Base-by-base conservation (phyloP, 2,888 invertebrate genomes). In the Coleophora deauratella region DNA sequence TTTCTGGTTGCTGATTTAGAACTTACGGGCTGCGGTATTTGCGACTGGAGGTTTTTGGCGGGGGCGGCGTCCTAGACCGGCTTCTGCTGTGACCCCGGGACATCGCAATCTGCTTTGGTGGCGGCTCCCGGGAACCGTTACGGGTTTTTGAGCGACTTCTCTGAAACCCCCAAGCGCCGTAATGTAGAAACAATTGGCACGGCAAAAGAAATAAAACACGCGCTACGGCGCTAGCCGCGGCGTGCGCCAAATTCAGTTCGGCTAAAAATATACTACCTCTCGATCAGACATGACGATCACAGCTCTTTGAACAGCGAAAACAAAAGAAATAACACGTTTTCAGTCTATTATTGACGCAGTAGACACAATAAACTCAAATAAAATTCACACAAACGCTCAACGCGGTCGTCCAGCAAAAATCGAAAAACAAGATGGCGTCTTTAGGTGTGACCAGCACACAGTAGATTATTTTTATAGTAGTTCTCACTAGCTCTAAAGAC, bases 11-110 rank as follows among this genome's bases (percentile, higher is more conserved):
- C 6, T 21, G 3, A 4, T 21, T 21, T 21, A 21, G 49, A n/a
- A 77, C 84, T 78, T 62, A 86, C 86, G 84, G 84, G 73, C 79
- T 82, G 50, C 82, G 75, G 54, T 86, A 86, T 66, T 86, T 86
- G 54, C 84, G 74, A 60, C 64, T 72, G 6, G 79, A 56, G 27
- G 77, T 57, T 75, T 85, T 82, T 61, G 84, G 86, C 72, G 84
- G 82, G 60, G 85, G 84, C 63, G 84, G 84, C 64, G 85, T 84
- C 55, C 84, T 64, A 33, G 85, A 85, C 78, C 86, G 85, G 81
- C 84, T 86, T 57, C 85, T 66, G 60, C 80, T 85, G 50, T 81
- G 80, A 15, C 80, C 84, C 36, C 85, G 71, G 35, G 86, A 75
- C 81, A 85, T 81, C 35, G 59, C 71, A 30, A 68, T 53, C 38